Base-by-base conservation (phyloP, 2,797 vertebrate genomes). In the Spondyliosoma cantharus region DNA sequence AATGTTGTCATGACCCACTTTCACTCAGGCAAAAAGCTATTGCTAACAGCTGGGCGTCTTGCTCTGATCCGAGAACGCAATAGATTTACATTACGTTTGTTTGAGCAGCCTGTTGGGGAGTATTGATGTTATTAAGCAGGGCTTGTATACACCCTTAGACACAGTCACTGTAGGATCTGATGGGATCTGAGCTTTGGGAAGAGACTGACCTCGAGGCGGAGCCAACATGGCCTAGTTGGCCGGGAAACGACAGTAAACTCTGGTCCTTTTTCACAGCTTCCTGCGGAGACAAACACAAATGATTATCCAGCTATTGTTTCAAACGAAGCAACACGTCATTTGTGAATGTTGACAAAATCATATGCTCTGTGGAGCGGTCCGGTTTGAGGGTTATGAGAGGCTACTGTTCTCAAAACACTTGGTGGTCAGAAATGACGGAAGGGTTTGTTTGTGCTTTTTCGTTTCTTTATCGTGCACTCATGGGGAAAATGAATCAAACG, bases 231-330 rank as follows among this genome's bases (percentile, higher is more conserved):
- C 92, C 91, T 86, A 96, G 91, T 90, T 95, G 95, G 92, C 93
- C 93, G 63, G 94, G 93, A 91, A 96, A 95, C 54, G 94, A 94
- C 72, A 96, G 92, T 84, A 96, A 92, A 87, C 93, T 93, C 91
- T 94, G 93, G 84, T 96, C 94, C 84, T 96, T 96, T 91, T 96
- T 96, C 87, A 95, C 94, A 83, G 93, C 96, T 93, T 96, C 95
- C 96, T 96, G 92, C 25, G 79, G 88, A 85, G 90, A 89, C 80
- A 82, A 90, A 92, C 78, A 89, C 87, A 92, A 90, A 86, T 90
- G 81, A 90, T 91, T 92, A 91, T 90, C 64, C 76, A 90, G 80
- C 87, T 77, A 93, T 93, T 91, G 91, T 94, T 87, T 90, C 46
- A 67, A 76, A 89, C 57, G 67, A 76, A 61, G 57, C 74, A 84